Base-by-base conservation (phyloP, 1,140 invertebrate genomes). In the Brachionus manjavacas region DNA sequence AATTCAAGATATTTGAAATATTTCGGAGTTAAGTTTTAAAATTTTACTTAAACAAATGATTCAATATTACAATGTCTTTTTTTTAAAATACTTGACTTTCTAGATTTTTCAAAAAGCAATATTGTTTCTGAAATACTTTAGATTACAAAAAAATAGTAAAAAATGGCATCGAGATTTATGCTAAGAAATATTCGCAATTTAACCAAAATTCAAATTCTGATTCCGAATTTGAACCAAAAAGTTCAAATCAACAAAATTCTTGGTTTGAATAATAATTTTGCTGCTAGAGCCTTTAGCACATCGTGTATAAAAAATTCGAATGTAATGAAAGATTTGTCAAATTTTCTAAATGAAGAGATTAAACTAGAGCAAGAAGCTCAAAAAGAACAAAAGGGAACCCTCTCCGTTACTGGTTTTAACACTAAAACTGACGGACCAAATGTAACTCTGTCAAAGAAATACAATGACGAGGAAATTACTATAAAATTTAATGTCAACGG, bases 261-360 rank as follows among this genome's bases (percentile, higher is more conserved):
- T 9, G 52, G n/a, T 25, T 12, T 23, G 8, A 23, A 23, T 12
- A 23, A 49, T 20, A 28, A 25, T 2, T n/a, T 72, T 41, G 14
- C 68, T 8, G 2, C 41, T 12, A 46, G 72, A 76, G 41, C 72
- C 11, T 76, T 76, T 49, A 76, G 72, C 20, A 76, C 72, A 49
- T 25, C 72, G 2, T 25, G 46, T 2, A 12, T 49, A 9, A 76
- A 14, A 76, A 60, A 28, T 28, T 52, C 78, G 2, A 43, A 68
- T 46, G 66, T 66, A 20, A 74, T 74, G 31, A 84, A 76, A 64
- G 83, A 84, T 46, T 84, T 84, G 31, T 49, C 39, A 35, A 43
- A 41, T 25, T 84, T 84, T 70, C 20, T 84, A 2, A 55, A 78
- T 49, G 52, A 84, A 84, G 84, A 84, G 70, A 84, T 84, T 12